Base-by-base conservation (phyloP, 2,797 vertebrate genomes). In the Lacerta viridis region DNA sequence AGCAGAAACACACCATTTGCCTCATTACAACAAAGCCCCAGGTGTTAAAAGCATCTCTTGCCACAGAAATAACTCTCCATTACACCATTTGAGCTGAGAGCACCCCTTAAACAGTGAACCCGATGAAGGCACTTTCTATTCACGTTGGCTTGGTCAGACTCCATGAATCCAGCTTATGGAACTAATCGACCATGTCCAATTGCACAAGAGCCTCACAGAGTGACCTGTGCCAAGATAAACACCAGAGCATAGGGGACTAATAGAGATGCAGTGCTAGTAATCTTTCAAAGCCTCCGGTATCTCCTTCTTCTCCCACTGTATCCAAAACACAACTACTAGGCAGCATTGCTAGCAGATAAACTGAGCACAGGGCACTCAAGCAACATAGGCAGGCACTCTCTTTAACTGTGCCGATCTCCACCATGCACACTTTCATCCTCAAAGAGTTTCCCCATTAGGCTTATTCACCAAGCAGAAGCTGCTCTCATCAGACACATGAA, bases 211-310 rank as follows among this genome's bases (percentile, higher is more conserved):
- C 29, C 69, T 75, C 75, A 83, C 23, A 84, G 33, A 43, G 59
- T 61, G 86, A 76, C 43, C 72, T 76, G 59, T 33, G 36, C 89
- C 77, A 87, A 80, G 83, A 77, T 46, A 84, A 90, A 59, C 81
- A 75, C 41, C 77, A 55, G 46, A 59, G 77, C 33, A 81, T 81
- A 83, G 76, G 61, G 8, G 39, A 55, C 71, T 85, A 29, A 66
- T 66, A 27, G n/a, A 85, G 77, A 85, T 81, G 59, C 69, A 81
- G 36, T 25, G 10, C 18, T 7, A 76, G 61, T 76, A 89, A 89
- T 82, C 83, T 75, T 80, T 80, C 59, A 76, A 68, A 80, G 71
- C 71, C 33, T 80, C 81, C 66, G 10, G 46, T 83, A 69, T 82
- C 50, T 61, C 29, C 27, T 71, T 50, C 61, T 46, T 46, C 10